Percentiles rank a stretch among this genome's conserved stretches.
These are phyloP conservation scores for Hydrophis major DNA, from an alignment of 2,797 vertebrate genomes.

Conservation along the genomic window DNA sequence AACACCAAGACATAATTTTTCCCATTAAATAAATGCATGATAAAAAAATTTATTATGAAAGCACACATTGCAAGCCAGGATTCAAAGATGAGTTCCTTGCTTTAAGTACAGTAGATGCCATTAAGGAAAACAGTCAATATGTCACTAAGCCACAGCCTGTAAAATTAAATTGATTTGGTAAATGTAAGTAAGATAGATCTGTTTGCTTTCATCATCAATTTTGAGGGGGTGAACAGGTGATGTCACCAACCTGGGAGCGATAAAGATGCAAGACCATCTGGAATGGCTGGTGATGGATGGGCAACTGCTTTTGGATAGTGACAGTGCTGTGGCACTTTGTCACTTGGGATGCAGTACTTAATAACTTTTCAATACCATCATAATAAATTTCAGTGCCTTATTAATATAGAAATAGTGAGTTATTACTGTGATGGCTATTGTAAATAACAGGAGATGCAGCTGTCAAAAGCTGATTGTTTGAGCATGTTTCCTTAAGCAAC, in stretches of 20 bases:
- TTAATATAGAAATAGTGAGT: constrained; percentile 96
- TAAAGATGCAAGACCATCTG: constrained; percentile 94
- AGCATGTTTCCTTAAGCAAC: constrained; percentile 79
- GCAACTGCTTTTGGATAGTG: constrained; percentile 82
- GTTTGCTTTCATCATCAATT: constrained; percentile 99
- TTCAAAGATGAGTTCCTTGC: constrained; percentile 96
- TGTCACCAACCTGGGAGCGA: constrained; percentile 95
- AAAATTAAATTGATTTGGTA: constrained; percentile 99
- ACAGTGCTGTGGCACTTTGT: constrained; percentile 90
- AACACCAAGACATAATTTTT: constrained; percentile 93
- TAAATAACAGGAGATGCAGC: constrained; percentile 88
- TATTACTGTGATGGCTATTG: constrained; percentile 87
- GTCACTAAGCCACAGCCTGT: constrained; percentile 94
- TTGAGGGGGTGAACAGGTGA: constrained; percentile 88
- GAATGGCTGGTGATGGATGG: constrained; percentile 87
- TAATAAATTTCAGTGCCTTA: constrained; percentile 96
- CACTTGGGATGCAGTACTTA: constrained; percentile 89
- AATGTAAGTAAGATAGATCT: constrained; percentile 99
- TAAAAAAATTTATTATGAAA: constrained; percentile 98
- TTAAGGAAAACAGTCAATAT: constrained; percentile 98
- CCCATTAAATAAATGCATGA: constrained; percentile 98
- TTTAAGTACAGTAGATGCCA: constrained; percentile 98
- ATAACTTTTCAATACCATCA: constrained; percentile 90
- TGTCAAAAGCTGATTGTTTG: constrained; percentile 77
- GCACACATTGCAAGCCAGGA: constrained; percentile 89